phyloP scores from a whole-genome alignment of 2,797 vertebrate species.

The Urosaurus nigricauda region DNA sequence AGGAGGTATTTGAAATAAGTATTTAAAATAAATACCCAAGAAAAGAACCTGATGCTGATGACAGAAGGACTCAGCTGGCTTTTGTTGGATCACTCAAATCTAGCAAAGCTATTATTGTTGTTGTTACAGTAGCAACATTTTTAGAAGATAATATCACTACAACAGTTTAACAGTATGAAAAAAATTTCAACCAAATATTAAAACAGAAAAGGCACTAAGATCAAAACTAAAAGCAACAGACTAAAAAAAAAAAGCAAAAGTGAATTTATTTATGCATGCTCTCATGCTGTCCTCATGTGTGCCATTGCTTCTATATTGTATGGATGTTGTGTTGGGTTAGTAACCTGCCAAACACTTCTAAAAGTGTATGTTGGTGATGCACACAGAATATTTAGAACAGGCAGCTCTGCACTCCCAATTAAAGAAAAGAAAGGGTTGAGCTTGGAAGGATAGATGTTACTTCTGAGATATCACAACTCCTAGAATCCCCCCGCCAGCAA shows the following conservation, averaged over 20 bases:
- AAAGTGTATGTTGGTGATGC: background rate
- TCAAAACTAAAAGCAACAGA: background rate
- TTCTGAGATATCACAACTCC: too few relatives aligned
- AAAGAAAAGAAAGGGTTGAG: background rate
- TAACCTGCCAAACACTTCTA: rapidly evolving
- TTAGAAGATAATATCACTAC: too few relatives aligned
- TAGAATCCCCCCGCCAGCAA: too few relatives aligned
- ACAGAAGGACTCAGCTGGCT: background rate
- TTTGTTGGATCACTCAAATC: background rate
- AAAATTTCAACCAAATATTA: background rate
- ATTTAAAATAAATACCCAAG: background rate
- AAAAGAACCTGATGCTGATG: background rate
- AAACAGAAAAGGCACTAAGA: background rate
- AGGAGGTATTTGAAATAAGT: background rate
- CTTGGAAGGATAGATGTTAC: too few relatives aligned
- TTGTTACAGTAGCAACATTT: too few relatives aligned
- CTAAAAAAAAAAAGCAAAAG: background rate
- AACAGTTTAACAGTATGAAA: background rate
- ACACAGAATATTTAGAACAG: background rate
- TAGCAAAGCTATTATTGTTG: background rate
- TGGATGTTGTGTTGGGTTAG: background rate
- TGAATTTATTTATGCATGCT: background rate
- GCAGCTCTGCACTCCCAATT: too few relatives aligned
- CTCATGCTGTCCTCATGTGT: rapidly evolving
- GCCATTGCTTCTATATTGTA: background rate